A percentile compares a stretch with the other conserved stretches of the same genome.
Conservation (phyloP, 2,888 invertebrate genomes). For the Ditula angustiorana region DNA sequence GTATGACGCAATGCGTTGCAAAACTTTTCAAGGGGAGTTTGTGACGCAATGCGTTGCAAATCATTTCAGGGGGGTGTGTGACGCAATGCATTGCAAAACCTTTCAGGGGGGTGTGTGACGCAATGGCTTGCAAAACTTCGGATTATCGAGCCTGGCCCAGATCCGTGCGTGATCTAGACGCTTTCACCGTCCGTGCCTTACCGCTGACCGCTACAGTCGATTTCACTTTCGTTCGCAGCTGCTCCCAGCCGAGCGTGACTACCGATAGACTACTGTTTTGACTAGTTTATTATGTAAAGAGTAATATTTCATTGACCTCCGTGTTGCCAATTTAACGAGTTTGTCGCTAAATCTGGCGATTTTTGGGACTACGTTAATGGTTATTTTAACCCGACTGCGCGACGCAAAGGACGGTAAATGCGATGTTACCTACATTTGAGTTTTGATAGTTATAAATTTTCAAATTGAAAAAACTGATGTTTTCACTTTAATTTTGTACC, state of each 20-base stretch:
- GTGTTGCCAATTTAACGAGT: too few relatives aligned
- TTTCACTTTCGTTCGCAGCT: conserved; percentile 16
- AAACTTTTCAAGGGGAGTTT: not conserved
- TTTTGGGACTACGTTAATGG: too few relatives aligned
- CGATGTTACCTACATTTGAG: too few relatives aligned
- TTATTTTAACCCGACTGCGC: too few relatives aligned
- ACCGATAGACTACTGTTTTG: not conserved
- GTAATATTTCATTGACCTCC: not conserved
- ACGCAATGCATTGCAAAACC: not conserved
- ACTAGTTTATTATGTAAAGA: not conserved
- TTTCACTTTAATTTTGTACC: too few relatives aligned
- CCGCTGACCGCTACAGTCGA: conserved; percentile 1
- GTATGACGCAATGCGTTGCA: not conserved
- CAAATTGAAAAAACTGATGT: too few relatives aligned
- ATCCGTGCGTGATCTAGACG: conserved; percentile 10
- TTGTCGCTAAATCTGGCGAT: too few relatives aligned
- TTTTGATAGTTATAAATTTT: too few relatives aligned
- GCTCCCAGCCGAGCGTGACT: conserved; percentile 1
- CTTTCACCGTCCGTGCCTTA: conserved; percentile 14
- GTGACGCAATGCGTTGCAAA: not conserved
- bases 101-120: not conserved
- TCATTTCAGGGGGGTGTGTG: not conserved
- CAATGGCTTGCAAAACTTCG: not conserved
- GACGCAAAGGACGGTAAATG: too few relatives aligned
- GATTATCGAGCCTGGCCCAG: conserved; percentile 11